Evolutionary conservation across 64 coral and sea anemone genomes (phyloP).

Genomic region (Catalaphyllia jardinei): DNA sequence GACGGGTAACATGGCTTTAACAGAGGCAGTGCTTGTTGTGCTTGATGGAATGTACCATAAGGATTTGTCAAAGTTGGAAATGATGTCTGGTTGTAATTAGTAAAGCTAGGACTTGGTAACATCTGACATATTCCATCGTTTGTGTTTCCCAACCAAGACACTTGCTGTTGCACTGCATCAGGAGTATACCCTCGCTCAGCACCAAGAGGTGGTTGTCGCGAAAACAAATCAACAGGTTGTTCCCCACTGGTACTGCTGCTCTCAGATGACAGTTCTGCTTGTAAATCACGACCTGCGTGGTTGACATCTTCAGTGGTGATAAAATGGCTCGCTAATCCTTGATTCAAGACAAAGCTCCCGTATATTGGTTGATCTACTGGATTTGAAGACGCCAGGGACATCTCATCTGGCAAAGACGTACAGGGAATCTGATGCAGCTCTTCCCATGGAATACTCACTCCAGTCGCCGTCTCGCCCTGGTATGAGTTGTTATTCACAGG

Average conservation of each 20-base stretch:
- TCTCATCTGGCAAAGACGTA: neutral
- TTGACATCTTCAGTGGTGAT: neutral
- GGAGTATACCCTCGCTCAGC: constrained; percentile 24
- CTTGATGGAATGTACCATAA: constrained; percentile 5
- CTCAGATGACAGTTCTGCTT: constrained; percentile 33
- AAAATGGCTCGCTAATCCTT: neutral
- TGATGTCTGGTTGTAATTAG: neutral
- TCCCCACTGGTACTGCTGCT: constrained; percentile 27
- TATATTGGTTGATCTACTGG: neutral
- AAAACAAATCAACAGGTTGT: neutral
- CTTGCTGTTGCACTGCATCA: neutral
- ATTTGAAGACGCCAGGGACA: neutral
- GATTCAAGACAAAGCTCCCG: constrained; percentile 17
- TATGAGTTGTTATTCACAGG: neutral
- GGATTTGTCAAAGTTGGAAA: constrained; percentile 13
- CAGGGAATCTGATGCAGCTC: neutral
- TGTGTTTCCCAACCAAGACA: neutral
- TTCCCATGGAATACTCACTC: neutral
- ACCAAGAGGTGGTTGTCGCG: constrained; percentile 26
- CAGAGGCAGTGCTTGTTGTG: constrained; percentile 4
- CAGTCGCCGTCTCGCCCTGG: neutral
- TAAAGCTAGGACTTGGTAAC: neutral
- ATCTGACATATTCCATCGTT: neutral
- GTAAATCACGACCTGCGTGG: neutral
- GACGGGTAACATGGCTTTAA: neutral